phyloP scores from a whole-genome alignment of 2,888 invertebrate genomes.

The Osmoderma eremita region DNA sequence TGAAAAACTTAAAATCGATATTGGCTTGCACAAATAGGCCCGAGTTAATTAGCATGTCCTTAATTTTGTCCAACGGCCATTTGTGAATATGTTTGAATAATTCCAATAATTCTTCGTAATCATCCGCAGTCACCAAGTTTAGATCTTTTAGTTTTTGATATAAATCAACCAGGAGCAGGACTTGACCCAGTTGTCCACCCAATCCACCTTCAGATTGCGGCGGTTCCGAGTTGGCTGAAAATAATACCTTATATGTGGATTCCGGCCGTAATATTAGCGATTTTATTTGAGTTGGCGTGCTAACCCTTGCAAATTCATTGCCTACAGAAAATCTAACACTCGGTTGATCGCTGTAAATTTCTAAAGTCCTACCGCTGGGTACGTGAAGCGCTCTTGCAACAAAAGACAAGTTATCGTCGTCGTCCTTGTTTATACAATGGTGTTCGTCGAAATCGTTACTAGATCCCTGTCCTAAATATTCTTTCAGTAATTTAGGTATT shows the following conservation, averaged over 20 bases:
- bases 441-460: constrained; percentile 83
- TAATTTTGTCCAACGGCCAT: background rate
- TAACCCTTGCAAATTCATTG: constrained; percentile 63
- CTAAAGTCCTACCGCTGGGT: constrained; percentile 76
- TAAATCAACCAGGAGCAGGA: constrained; percentile 2
- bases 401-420: constrained; percentile 67
- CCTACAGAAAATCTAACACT: constrained; percentile 89
- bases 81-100: constrained; percentile 10
- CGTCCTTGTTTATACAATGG: constrained; percentile 76
- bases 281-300: background rate
- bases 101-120: constrained; percentile 8
- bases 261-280: background rate
- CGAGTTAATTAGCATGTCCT: background rate
- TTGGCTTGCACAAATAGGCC: constrained; percentile 11
- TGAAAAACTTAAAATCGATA: constrained; percentile 14
- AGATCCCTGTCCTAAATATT: constrained; percentile 57
- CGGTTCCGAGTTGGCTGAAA: background rate
- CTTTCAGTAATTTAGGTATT: constrained; percentile 68
- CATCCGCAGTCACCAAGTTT: background rate
- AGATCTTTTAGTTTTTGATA: constrained; percentile 20
- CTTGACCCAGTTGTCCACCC: background rate
- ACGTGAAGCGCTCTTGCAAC: constrained; percentile 76
- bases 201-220: background rate
- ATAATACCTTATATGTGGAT: background rate
- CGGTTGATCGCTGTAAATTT: constrained; percentile 85